Percentiles rank a stretch among this genome's conserved stretches.
phyloP scores from a whole-genome alignment of 2,113 vertebrate species.

The Psophia crepitans region DNA sequence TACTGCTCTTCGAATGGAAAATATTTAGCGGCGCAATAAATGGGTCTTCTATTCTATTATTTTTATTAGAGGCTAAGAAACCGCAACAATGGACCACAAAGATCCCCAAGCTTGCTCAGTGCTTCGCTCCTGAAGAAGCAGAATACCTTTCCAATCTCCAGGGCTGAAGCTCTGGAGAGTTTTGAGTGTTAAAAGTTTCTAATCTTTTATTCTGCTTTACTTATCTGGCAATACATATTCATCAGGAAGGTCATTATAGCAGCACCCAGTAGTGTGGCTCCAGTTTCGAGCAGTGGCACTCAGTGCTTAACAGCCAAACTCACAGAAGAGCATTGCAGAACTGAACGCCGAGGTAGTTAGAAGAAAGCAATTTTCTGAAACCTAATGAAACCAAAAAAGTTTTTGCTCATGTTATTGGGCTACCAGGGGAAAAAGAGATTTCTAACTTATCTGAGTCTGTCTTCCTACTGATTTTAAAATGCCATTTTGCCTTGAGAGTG shows the following conservation, averaged over 20 bases:
- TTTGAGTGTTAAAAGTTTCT: conserved; percentile 42
- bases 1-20: neutral
- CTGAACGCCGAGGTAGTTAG: neutral
- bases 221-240: conserved; percentile 51
- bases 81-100: neutral
- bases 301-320: neutral
- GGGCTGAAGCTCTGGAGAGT: neutral
- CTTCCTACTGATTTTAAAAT: neutral
- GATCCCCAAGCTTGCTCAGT: neutral
- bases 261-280: conserved; percentile 57
- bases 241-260: conserved; percentile 66
- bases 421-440: neutral
- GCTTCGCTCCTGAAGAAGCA: neutral
- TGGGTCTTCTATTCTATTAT: neutral
- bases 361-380: conserved; percentile 20
- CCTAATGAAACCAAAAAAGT: conserved; percentile 12
- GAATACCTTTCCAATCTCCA: neutral
- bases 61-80: neutral
- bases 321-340: neutral
- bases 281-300: neutral
- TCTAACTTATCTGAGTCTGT: neutral
- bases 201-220: conserved; percentile 60
- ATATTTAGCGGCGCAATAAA: neutral
- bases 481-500: neutral
- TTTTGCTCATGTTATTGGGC: neutral